A percentile compares a stretch with the other conserved stretches of the same genome.
phyloP scores from a whole-genome alignment of 2,797 vertebrate genomes.

The Schizopygopsis pylzovi region DNA sequence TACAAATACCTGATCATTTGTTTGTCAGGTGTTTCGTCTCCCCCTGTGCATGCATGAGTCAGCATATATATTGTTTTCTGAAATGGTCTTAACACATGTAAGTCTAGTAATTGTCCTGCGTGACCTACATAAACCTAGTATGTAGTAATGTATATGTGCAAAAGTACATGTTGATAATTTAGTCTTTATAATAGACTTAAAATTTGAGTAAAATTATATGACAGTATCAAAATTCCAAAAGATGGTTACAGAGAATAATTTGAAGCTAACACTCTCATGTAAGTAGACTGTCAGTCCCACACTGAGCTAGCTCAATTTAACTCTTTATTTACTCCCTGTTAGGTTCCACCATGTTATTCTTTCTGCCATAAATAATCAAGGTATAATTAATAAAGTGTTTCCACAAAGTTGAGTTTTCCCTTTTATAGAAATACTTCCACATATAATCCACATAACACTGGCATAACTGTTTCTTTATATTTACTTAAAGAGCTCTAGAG shows the following conservation, averaged over 20 bases:
- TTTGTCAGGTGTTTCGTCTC: background rate
- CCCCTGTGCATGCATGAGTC: background rate
- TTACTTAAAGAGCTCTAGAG: background rate
- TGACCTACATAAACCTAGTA: background rate
- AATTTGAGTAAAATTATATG: background rate
- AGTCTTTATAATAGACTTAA: background rate
- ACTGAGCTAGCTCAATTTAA: background rate
- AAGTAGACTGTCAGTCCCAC: background rate
- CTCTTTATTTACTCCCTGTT: background rate
- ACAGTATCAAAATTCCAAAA: background rate
- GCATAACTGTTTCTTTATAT: background rate
- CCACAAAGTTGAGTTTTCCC: background rate
- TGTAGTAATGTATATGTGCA: background rate
- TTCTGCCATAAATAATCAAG: background rate
- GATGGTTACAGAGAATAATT: background rate
- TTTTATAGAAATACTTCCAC: background rate
- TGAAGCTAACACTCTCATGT: background rate
- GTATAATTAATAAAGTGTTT: background rate
- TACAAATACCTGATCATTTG: slow-evolving; percentile 5
- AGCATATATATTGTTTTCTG: background rate
- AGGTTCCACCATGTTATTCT: background rate
- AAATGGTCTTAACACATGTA: background rate
- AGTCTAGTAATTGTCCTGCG: background rate
- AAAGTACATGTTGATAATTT: background rate
- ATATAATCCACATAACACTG: background rate